Evolutionary conservation across 2,888 invertebrate genomes (phyloP).

Genomic region (Lymantria monacha): DNA sequence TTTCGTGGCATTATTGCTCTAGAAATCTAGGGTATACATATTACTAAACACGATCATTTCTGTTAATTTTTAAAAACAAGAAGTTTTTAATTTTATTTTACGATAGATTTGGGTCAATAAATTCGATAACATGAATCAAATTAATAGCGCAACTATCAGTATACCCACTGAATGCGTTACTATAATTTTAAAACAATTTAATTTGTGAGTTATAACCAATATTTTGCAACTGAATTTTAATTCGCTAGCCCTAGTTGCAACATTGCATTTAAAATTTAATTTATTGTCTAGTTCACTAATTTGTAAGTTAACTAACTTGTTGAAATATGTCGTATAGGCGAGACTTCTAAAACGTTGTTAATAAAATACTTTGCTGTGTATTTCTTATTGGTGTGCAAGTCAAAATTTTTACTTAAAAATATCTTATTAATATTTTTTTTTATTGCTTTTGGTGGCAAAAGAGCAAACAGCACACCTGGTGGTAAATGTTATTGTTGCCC

Average conservation of each 20-base stretch:
- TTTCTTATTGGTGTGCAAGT: neutral
- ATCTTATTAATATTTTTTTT: too few species aligned
- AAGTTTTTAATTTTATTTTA: too few species aligned
- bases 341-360: too few species aligned
- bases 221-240: slow-evolving; percentile 7
- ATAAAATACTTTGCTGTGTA: too few species aligned
- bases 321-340: neutral
- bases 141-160: neutral
- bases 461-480: too few species aligned
- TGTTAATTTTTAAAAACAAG: too few species aligned
- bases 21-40: too few species aligned
- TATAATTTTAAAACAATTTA: slow-evolving; percentile 2
- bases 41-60: too few species aligned
- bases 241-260: slow-evolving; percentile 4
- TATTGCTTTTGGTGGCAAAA: too few species aligned
- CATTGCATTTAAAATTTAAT: slow-evolving; percentile 5
- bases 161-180: neutral
- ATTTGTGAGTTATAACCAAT: neutral
- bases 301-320: slow-evolving; percentile 9
- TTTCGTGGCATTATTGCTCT: too few species aligned
- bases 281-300: slow-evolving; percentile 7
- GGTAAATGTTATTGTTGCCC: too few species aligned
- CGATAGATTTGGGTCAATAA: neutral
- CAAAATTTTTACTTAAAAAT: too few species aligned
- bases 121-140: neutral